A percentile compares a stretch with the other conserved stretches of the same genome.
phyloP scores from a whole-genome alignment of 1,140 invertebrate species.

The Pseudomyrmex flavicornis region DNA sequence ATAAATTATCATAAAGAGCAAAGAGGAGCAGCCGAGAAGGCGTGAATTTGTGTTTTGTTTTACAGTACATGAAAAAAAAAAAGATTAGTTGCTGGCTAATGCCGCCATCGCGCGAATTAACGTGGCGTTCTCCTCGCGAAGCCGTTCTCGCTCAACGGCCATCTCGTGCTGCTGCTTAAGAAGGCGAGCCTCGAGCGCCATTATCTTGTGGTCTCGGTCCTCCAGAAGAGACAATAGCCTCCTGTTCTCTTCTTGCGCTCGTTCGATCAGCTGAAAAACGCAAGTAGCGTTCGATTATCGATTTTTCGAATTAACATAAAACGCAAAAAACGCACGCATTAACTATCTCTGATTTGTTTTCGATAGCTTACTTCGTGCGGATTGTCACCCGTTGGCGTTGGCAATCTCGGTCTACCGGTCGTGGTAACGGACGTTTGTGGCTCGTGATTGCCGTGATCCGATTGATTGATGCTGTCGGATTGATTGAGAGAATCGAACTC shows the following conservation, averaged over 20 bases:
- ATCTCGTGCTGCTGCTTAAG: slow-evolving; percentile 83
- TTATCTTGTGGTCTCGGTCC: slow-evolving; percentile 86
- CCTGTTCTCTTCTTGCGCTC: slow-evolving; percentile 86
- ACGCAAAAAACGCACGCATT: neutral
- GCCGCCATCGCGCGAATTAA: slow-evolving; percentile 85
- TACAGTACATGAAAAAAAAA: neutral
- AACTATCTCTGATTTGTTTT: neutral
- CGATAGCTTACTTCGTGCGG: slow-evolving; percentile 78
- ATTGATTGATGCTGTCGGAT: slow-evolving; percentile 80
- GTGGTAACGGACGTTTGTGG: slow-evolving; percentile 68
- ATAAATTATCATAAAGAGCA: slow-evolving; percentile 27
- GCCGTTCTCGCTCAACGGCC: slow-evolving; percentile 84
- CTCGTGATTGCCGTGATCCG: slow-evolving; percentile 76
- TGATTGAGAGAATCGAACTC: slow-evolving; percentile 84
- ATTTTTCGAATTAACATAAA: neutral
- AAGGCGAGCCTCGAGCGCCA: slow-evolving; percentile 84
- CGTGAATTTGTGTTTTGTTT: slow-evolving; percentile 24
- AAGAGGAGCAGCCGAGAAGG: slow-evolving; percentile 21
- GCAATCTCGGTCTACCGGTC: slow-evolving; percentile 73
- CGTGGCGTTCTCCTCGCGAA: slow-evolving; percentile 85
- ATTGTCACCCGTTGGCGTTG: slow-evolving; percentile 82
- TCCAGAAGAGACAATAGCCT: slow-evolving; percentile 86
- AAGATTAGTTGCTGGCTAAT: slow-evolving; percentile 79
- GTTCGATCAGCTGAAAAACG: slow-evolving; percentile 82
- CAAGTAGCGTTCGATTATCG: neutral